These are phyloP conservation scores for Dicycla oo DNA, from an alignment of 2,888 invertebrate genomes.

Conservation along the genomic window DNA sequence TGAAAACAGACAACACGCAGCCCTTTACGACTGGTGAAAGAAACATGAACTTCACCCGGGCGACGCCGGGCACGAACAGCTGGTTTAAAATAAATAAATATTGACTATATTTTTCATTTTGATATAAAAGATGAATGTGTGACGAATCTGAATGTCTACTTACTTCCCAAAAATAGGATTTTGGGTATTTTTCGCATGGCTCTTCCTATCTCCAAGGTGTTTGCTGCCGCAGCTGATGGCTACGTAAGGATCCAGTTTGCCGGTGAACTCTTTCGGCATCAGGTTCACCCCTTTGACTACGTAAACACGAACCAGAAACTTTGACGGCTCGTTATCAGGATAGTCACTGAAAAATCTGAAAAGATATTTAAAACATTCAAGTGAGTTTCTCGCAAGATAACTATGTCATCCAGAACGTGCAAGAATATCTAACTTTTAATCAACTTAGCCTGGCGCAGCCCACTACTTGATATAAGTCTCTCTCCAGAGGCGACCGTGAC, in stretches of 20 bases:
- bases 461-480: not conserved
- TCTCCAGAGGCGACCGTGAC: not conserved
- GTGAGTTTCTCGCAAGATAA: not conserved
- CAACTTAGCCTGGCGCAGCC: not conserved
- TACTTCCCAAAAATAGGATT: constrained; percentile 96
- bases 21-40: too few relatives aligned
- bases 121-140: not conserved
- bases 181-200: constrained; percentile 93
- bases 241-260: constrained; percentile 95
- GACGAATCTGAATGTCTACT: constrained; percentile 45
- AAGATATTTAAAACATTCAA: constrained; percentile 5
- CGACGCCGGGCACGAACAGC: too few relatives aligned
- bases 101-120: not conserved
- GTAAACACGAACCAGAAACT: constrained; percentile 94
- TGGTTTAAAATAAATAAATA: too few relatives aligned
- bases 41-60: too few relatives aligned
- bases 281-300: constrained; percentile 93
- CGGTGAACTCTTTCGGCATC: constrained; percentile 92
- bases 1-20: too few relatives aligned
- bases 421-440: not conserved
- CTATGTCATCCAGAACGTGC: not conserved
- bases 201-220: constrained; percentile 91
- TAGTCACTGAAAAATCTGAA: constrained; percentile 90
- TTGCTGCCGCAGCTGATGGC: constrained; percentile 92
- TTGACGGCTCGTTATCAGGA: constrained; percentile 91